phyloP scores from a whole-genome alignment of 2,888 invertebrate genomes.

The Eupithecia dodoneata region DNA sequence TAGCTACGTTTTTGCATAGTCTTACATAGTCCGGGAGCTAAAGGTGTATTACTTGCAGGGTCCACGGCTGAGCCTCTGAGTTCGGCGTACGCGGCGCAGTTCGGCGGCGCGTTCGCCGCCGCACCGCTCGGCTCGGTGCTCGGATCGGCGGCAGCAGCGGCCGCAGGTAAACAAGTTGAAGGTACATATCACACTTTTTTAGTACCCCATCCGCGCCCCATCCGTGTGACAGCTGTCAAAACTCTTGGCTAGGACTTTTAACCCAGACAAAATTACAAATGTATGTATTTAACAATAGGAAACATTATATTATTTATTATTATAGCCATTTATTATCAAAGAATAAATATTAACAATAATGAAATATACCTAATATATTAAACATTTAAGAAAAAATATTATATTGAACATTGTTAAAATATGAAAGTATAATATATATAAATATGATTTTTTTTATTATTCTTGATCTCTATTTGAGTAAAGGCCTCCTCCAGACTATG shows the following conservation, averaged over 20 bases:
- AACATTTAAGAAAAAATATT: too few relatives aligned
- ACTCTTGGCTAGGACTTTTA: not conserved
- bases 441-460: too few relatives aligned
- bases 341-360: too few relatives aligned
- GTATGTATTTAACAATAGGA: too few relatives aligned
- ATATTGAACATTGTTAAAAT: too few relatives aligned
- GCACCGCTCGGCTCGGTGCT: conserved; percentile 86
- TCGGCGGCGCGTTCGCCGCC: conserved; percentile 86
- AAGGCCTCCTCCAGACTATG: too few relatives aligned
- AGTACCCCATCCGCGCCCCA: conserved; percentile 28
- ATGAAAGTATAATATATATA: too few relatives aligned
- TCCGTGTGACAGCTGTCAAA: conserved; percentile 26
- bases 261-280: too few relatives aligned
- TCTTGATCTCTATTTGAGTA: too few relatives aligned
- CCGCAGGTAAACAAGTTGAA: conserved; percentile 96
- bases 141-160: conserved; percentile 90
- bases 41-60: conserved; percentile 71
- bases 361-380: too few relatives aligned
- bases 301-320: too few relatives aligned
- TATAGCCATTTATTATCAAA: too few relatives aligned
- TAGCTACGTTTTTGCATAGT: not conserved
- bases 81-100: conserved; percentile 86
- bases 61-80: conserved; percentile 84
- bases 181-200: conserved; percentile 75
- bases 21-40: conserved; percentile 7